Conservation (phyloP, 1,140 invertebrate species). For the Anastatus disparis region DNA sequence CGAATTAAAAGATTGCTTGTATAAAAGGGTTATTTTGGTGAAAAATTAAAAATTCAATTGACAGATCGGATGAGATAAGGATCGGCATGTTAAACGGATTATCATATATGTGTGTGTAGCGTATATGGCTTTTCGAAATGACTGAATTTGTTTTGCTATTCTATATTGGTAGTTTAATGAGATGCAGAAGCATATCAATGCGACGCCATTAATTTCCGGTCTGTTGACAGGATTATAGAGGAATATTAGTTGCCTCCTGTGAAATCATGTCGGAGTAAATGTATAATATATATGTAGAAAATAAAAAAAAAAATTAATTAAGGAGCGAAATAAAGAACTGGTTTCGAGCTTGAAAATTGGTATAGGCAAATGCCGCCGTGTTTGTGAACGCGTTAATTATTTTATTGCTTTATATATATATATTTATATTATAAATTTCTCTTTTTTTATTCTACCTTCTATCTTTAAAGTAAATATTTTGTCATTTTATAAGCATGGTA, state of each 20-base stretch:
- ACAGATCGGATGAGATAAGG: slow-evolving; percentile 7
- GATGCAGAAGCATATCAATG: slow-evolving; percentile 26
- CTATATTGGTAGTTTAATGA: slow-evolving; percentile 6
- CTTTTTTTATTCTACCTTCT: slow-evolving; percentile 6
- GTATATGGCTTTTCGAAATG: neutral
- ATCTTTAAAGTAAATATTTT: too few relatives aligned
- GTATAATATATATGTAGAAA: neutral
- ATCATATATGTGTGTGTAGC: too few relatives aligned
- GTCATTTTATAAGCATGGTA: too few relatives aligned
- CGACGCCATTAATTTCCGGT: slow-evolving; percentile 23
- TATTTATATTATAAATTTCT: slow-evolving; percentile 29
- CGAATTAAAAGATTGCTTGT: too few relatives aligned
- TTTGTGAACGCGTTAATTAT: slow-evolving; percentile 17
- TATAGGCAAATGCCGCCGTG: neutral
- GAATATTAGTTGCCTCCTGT: slow-evolving; percentile 19
- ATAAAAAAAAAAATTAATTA: neutral
- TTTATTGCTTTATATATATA: slow-evolving; percentile 34
- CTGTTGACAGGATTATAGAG: neutral
- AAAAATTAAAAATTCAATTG: slow-evolving; percentile 25
- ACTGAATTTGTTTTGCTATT: slow-evolving; percentile 13
- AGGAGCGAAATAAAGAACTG: neutral
- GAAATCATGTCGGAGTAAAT: neutral
- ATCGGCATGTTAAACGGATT: slow-evolving; percentile 19
- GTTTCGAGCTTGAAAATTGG: slow-evolving; percentile 14
- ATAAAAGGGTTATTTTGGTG: too few relatives aligned